These are phyloP conservation scores for Bombus superbus DNA, from an alignment of 1,140 invertebrate species.

Conservation along the genomic window DNA sequence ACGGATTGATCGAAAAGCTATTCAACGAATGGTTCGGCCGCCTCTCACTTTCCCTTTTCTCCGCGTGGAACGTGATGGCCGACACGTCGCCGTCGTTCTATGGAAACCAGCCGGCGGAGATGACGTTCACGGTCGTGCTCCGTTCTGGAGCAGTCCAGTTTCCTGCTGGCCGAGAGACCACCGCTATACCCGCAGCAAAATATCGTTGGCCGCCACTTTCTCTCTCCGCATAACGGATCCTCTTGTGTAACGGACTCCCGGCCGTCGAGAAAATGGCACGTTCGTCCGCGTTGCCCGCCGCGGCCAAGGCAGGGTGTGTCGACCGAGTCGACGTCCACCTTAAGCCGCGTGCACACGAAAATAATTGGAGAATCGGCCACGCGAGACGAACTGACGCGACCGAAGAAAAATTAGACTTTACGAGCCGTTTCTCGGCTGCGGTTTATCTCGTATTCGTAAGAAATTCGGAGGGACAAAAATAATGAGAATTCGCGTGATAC, in stretches of 20 bases:
- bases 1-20: not conserved
- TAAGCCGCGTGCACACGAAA: constrained; percentile 20
- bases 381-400: not conserved
- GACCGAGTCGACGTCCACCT: constrained; percentile 12
- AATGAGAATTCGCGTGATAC: too few species aligned
- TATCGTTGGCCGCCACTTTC: constrained; percentile 67
- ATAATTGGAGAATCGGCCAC: not conserved
- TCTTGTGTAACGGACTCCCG: constrained; percentile 65
- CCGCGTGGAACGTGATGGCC: constrained; percentile 9
- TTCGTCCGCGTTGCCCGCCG: constrained; percentile 39
- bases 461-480: too few species aligned
- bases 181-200: constrained; percentile 58
- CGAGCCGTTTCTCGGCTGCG: too few species aligned
- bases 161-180: constrained; percentile 66
- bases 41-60: constrained; percentile 50
- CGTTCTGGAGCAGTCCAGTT: constrained; percentile 51
- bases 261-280: constrained; percentile 60
- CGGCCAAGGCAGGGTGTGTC: constrained; percentile 25
- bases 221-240: constrained; percentile 67
- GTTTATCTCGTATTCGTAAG: too few species aligned
- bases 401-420: not conserved
- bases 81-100: not conserved
- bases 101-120: constrained; percentile 18
- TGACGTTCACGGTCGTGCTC: constrained; percentile 23
- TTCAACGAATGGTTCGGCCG: constrained; percentile 20